Evolutionary conservation across 2,888 invertebrate genomes (phyloP), one percentile per base, ranked within the genome.

Genomic region (Cosmopolites sordidus): DNA sequence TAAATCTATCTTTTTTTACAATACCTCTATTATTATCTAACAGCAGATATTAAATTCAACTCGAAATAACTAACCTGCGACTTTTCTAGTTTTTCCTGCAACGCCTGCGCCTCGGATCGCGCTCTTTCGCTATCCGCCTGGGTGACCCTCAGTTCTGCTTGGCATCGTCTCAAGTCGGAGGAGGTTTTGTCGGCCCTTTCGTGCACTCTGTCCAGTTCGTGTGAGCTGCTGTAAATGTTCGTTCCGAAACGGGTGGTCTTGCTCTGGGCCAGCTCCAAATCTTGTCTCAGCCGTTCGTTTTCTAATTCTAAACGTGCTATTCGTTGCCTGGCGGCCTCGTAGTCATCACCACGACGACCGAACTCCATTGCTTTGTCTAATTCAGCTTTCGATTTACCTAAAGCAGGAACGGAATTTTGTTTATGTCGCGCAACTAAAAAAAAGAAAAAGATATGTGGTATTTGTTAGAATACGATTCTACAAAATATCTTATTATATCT

Each of bases 21-120:
- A n/a, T n/a, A n/a, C n/a, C n/a, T n/a, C n/a, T n/a, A n/a, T n/a
- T n/a, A n/a, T n/a, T n/a, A n/a, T n/a, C n/a, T n/a, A n/a, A n/a
- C n/a, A n/a, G n/a, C n/a, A n/a, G n/a, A n/a, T n/a, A n/a, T n/a
- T n/a, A n/a, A n/a, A n/a, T n/a, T n/a, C n/a, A n/a, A n/a, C n/a
- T n/a, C n/a, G n/a, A n/a, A n/a, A n/a, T n/a, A n/a, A 43, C 50
- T 43, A 30, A 59, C 59, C 75, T 94, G 94, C 50, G 92, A 91
- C 76, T 93, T 92, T 72, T 94, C 94, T 58, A 94, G 76, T 77
- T 94, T 94, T 68, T 94, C 94, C 72, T 94, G 94, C 53, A 93
- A 77, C 12, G 85, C 87, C 43, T 89, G 83, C 0, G 91, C 87
- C 72, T 93, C 92, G 27, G 85, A 80, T 55, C 89, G 82, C 41